phyloP scores from a whole-genome alignment of 1,140 invertebrate genomes.

The Nebria ingens region DNA sequence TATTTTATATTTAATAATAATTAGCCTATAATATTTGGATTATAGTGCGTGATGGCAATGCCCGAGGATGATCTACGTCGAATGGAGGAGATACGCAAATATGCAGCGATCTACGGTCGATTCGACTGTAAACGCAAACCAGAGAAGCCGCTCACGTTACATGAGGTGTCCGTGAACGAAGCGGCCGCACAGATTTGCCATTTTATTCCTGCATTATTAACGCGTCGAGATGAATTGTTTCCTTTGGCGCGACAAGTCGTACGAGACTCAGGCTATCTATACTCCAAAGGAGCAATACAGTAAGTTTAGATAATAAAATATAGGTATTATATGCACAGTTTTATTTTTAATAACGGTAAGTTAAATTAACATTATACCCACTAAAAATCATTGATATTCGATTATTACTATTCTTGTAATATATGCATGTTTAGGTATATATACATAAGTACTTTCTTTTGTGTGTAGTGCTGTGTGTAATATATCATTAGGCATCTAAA shows the following conservation, averaged over 20 bases:
- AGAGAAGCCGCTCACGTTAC: constrained; percentile 89
- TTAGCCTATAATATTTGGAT: constrained; percentile 18
- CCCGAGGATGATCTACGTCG: constrained; percentile 73
- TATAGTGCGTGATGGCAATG: constrained; percentile 76
- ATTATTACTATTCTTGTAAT: no score
- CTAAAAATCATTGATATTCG: no score
- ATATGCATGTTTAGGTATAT: no score
- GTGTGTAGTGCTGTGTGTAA: no score
- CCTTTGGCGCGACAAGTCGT: constrained; percentile 90
- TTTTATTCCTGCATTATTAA: constrained; percentile 79
- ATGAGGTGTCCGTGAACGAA: constrained; percentile 96
- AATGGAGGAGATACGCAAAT: constrained; percentile 91
- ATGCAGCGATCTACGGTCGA: constrained; percentile 90
- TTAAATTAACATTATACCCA: no score
- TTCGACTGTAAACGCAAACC: constrained; percentile 95
- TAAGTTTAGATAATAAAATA: no score
- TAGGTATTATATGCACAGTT: no score
- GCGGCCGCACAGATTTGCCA: constrained; percentile 92
- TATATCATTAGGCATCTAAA: no score
- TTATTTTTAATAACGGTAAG: no score
- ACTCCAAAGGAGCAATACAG: constrained; percentile 29
- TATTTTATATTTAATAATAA: no score
- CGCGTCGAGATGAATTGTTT: constrained; percentile 88
- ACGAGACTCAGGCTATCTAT: constrained; percentile 80
- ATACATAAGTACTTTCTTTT: no score